Base-by-base conservation (phyloP, 2,888 invertebrate species). In the Drosophila rellima region DNA sequence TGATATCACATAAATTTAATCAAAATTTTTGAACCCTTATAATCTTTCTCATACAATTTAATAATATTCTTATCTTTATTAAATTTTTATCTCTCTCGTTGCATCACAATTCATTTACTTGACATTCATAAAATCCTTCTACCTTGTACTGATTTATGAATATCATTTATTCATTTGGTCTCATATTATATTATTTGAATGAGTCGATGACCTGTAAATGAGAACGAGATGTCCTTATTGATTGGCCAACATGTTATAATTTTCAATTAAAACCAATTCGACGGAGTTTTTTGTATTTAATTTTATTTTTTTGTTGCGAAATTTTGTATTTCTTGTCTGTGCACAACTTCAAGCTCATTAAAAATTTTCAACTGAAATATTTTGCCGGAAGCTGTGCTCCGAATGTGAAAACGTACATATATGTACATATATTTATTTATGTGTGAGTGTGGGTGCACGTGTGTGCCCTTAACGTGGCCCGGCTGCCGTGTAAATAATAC, bases 291-390 rank as follows among this genome's bases (percentile, higher is more conserved):
- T 50, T 50, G 31, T 57, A 67, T 70, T 66, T 72, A 47, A 65
- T 57, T 51, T 65, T 52, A 61, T 11, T 57, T 59, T 64, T 56
- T 40, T 57, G 45, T 44, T 59, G 51, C 40, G 47, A 54, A 57
- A 66, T 68, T 70, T 59, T 66, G 64, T 67, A 55, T 50, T 65
- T 63, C 62, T 64, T 63, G 29, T 57, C 66, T 55, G 56, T 67
- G 54, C 45, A 76, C 70, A 77, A 81, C 79, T 89, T 80, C 56
- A 78, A 83, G 87, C 90, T 87, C 87, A 87, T 87, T 87, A 87
- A 89, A 87, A 87, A 79, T 87, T 71, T 88, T 85, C 90, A 89
- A 86, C 83, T 89, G 90, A 87, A 88, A 89, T 87, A 85, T 81
- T 89, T 78, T 78, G 77, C 83, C 78, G 87, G 86, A 88, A 89